Evolutionary conservation across 2,113 vertebrate genomes (phyloP), one percentile per base, ranked within the genome.

Genomic region (Podarcis raffonei): DNA sequence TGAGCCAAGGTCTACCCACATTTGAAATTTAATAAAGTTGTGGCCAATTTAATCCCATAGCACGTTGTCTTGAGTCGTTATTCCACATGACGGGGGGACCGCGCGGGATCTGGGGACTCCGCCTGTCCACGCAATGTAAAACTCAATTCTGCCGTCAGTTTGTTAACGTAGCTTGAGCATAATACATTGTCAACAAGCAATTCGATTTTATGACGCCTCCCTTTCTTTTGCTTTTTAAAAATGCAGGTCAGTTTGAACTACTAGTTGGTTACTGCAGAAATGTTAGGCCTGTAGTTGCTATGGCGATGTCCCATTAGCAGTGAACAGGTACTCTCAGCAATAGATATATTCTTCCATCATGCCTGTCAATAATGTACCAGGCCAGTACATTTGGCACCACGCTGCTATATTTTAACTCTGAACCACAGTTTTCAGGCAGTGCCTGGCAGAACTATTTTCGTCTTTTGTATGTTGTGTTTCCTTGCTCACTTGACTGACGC

Each of bases 281-380:
- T 84, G 78, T 75, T 39, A 68, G 39, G 39, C 8, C 42, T 81
- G 53, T 87, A 0, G 18, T 94, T 95, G 92, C 86, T 89, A 87
- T 90, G 91, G 92, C 84, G 87, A 92, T 92, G 81, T 91, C 59
- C 78, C 48, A 62, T 57, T 71, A 89, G 83, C 84, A 86, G 84
- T 80, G 87, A 87, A n/a, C 62, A 90, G 68, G 53, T 83, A 35
- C n/a, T 89, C 92, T 81, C 76, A 91, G 69, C 30, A n/a, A 27
- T 42, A 81, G 42, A 87, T 82, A 30, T 92, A 88, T 90, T 90
- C 87, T 65, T 90, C 69, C 35, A 82, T 89, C 84, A 89, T 75
- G 85, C 35, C 69, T 93, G 89, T 87, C 94, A 91, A 81, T 82
- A 23, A 32, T 42, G 2, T 90, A 88, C 72, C 80, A 87, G 76